phyloP scores from a whole-genome alignment of 2,113 vertebrate species.

The Telmatochromis sp. region DNA sequence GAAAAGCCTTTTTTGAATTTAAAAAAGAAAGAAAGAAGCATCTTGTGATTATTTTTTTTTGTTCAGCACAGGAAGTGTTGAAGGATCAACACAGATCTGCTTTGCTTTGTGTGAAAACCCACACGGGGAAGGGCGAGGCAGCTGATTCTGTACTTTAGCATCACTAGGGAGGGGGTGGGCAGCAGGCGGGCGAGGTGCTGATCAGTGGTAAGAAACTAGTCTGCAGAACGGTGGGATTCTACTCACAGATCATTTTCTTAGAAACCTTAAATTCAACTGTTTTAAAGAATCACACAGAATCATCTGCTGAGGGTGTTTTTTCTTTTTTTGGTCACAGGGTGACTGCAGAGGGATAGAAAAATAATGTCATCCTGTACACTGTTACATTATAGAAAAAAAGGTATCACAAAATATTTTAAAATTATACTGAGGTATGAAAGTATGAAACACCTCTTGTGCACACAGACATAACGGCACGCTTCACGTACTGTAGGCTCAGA shows the following conservation, averaged over 20 bases:
- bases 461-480: background rate
- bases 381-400: slow-evolving; percentile 46
- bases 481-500: background rate
- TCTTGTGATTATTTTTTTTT: background rate
- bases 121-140: background rate
- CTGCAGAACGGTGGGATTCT: background rate
- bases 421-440: slow-evolving; percentile 63
- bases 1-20: background rate
- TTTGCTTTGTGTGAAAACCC: background rate
- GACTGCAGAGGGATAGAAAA: slow-evolving; percentile 40
- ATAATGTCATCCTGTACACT: slow-evolving; percentile 33
- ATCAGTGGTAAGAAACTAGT: slow-evolving; percentile 17
- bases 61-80: background rate
- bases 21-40: slow-evolving; percentile 7
- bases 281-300: slow-evolving; percentile 17
- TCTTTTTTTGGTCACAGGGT: background rate
- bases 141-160: background rate
- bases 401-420: slow-evolving; percentile 58
- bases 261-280: background rate
- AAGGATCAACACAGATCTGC: background rate
- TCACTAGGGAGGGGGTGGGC: background rate
- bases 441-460: slow-evolving; percentile 39
- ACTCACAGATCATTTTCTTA: slow-evolving; percentile 7
- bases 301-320: background rate
- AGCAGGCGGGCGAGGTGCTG: background rate